A percentile compares a stretch with the other conserved stretches of the same genome.
Conservation (phyloP, 2,113 vertebrate genomes). For the Epinephelus cyanopodus region DNA sequence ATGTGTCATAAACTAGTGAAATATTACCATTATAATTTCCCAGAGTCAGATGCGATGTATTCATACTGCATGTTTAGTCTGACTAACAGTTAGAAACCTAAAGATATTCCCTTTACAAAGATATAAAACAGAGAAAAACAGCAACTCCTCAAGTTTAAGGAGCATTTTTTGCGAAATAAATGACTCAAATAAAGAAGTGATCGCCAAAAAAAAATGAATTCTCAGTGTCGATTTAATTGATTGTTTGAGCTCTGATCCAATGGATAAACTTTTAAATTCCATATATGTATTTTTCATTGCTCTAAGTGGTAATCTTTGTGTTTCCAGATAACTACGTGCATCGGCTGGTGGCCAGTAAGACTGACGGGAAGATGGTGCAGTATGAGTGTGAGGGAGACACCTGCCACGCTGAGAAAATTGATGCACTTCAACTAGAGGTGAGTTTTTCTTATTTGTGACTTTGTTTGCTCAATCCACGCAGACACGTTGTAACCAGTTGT, state of each 20-base stretch:
- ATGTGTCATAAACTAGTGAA: no score
- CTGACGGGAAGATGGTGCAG: conserved; percentile 98
- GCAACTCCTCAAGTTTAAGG: not conserved
- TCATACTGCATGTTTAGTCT: no score
- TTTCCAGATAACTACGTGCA: conserved; percentile 97
- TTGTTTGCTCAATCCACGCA: not conserved
- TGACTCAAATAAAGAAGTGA: no score
- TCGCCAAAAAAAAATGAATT: no score
- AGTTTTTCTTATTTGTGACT: not conserved
- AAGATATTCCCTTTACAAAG: no score
- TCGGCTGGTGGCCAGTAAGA: conserved; percentile 97
- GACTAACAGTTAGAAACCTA: no score
- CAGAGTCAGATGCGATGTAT: no score
- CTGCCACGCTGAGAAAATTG: conserved; percentile 98
- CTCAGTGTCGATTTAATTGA: no score
- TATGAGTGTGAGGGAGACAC: conserved; percentile 98
- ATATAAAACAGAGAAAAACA: not conserved
- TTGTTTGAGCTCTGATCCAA: not conserved
- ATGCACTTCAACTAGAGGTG: conserved; percentile 96
- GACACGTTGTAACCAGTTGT: not conserved
- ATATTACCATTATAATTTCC: no score
- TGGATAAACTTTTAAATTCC: not conserved
- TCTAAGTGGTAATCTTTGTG: conserved; percentile 27
- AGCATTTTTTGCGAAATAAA: no score
- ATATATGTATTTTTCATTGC: not conserved